phyloP scores from a whole-genome alignment of 2,113 vertebrate species.

The Rhinolophus sinicus region DNA sequence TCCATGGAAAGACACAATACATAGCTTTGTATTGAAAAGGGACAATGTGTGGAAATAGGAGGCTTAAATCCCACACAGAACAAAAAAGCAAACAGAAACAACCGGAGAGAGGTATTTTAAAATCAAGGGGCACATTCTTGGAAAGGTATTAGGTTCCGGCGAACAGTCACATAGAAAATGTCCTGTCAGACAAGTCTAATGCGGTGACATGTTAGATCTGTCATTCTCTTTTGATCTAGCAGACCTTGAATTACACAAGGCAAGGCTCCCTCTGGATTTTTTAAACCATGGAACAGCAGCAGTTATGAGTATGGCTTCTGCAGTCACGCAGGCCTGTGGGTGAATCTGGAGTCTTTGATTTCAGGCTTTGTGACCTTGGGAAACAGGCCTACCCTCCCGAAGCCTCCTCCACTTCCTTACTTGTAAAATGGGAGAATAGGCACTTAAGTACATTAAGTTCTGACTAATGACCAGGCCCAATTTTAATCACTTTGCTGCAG shows the following conservation, averaged over 20 bases:
- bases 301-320: not conserved
- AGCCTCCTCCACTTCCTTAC: not conserved
- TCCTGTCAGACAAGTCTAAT: not conserved
- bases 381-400: fast-evolving
- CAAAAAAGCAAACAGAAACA: not conserved
- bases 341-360: not conserved
- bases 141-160: not conserved
- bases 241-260: not conserved
- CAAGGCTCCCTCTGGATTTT: not conserved
- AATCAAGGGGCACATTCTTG: not conserved
- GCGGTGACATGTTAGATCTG: conserved; percentile 21
- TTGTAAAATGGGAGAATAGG: not conserved
- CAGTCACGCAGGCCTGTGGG: not conserved
- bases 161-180: not conserved
- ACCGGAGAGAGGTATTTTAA: not conserved
- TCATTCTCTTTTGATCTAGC: conserved; percentile 39
- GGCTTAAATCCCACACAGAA: not conserved
- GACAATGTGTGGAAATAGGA: not conserved
- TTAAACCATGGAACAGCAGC: not conserved
- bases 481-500: not conserved
- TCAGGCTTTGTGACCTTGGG: not conserved
- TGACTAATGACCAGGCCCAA: not conserved
- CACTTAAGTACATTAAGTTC: not conserved
- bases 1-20: not conserved
- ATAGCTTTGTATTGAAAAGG: not conserved